Conservation (phyloP, 1,140 invertebrate species). For the Drosophila pseudoobscura region DNA sequence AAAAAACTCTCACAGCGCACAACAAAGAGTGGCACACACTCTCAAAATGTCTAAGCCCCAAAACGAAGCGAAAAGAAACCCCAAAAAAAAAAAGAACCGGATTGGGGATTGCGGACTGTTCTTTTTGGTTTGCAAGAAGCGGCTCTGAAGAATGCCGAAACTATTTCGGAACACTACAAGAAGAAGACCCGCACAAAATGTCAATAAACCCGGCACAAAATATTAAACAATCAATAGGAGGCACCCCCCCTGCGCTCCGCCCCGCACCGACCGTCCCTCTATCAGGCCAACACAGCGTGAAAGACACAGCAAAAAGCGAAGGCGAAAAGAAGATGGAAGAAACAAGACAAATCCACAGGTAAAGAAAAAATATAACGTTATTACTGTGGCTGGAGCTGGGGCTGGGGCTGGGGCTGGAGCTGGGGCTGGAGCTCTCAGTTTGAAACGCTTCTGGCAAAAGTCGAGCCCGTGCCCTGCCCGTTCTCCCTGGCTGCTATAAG, state of each 20-base stretch:
- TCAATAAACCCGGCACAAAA: constrained; percentile 72
- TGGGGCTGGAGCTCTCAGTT: not conserved
- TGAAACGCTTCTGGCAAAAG: constrained; percentile 41
- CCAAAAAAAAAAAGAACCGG: constrained; percentile 30
- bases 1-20: not conserved
- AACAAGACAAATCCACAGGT: constrained; percentile 34
- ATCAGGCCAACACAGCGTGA: constrained; percentile 11
- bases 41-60: not conserved
- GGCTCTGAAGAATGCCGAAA: constrained; percentile 56
- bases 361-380: constrained; percentile 50
- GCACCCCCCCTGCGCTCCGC: no score
- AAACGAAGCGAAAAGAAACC: not conserved
- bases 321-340: constrained; percentile 31
- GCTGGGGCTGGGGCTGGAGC: not conserved
- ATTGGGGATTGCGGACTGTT: constrained; percentile 5
- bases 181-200: constrained; percentile 58
- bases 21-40: no score
- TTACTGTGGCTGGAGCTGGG: constrained; percentile 3
- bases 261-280: no score
- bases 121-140: not conserved
- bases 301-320: constrained; percentile 41
- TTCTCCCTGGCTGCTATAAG: not conserved
- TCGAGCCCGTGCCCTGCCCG: constrained; percentile 8
- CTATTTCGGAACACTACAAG: constrained; percentile 40
- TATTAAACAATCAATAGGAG: constrained; percentile 71